Conservation (phyloP, 2,888 invertebrate genomes). For the Conistra vaccinii region DNA sequence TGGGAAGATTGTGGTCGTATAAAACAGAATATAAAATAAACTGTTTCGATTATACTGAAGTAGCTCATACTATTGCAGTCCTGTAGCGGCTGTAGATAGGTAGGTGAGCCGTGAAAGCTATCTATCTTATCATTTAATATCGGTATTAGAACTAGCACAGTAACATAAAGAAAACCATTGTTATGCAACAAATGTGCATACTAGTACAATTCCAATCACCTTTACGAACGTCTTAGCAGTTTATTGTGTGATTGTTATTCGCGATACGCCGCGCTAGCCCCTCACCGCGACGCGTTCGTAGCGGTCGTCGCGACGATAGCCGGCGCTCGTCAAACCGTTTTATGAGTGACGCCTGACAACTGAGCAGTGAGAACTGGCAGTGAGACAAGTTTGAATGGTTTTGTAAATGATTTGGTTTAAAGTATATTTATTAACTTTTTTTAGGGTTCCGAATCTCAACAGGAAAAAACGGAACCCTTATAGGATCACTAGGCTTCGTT, state of each 20-base stretch:
- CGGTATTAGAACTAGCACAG: too few species aligned
- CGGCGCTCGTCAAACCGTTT: constrained; percentile 58
- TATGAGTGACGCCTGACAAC: constrained; percentile 41
- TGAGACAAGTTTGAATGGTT: constrained; percentile 10
- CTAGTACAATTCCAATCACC: neutral
- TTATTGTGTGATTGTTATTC: constrained; percentile 16
- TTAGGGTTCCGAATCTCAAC: neutral
- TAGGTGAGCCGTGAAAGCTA: too few species aligned
- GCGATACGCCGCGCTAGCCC: neutral
- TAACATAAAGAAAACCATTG: neutral
- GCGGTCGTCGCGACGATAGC: constrained; percentile 15
- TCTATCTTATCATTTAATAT: too few species aligned
- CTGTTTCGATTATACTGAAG: too few species aligned
- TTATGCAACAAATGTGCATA: neutral
- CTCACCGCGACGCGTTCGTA: neutral
- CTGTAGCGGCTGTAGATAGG: too few species aligned
- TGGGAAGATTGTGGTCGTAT: neutral
- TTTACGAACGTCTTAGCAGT: neutral
- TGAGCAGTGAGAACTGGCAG: constrained; percentile 17
- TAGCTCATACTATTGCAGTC: too few species aligned
- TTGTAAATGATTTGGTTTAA: neutral
- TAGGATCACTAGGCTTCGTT: too few species aligned
- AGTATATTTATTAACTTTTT: neutral
- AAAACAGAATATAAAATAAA: too few species aligned
- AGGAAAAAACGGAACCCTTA: too few species aligned